phyloP scores from a whole-genome alignment of 2,888 invertebrate species.

The Volucella inanis region DNA sequence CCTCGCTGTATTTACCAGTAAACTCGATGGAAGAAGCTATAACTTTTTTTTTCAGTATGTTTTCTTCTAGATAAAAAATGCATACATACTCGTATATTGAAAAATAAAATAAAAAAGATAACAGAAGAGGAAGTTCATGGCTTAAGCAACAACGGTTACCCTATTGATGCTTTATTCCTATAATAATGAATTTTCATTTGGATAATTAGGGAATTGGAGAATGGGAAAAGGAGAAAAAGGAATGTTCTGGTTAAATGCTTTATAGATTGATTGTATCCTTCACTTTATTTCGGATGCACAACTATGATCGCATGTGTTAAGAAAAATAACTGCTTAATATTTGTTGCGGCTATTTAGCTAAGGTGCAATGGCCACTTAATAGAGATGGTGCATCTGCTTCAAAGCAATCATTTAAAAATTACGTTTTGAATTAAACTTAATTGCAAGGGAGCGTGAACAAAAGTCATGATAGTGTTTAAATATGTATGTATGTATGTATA shows the following conservation, averaged over 20 bases:
- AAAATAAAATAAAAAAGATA: constrained; percentile 40
- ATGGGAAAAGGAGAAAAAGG: too few relatives aligned
- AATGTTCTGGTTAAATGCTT: constrained; percentile 7
- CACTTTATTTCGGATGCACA: constrained; percentile 12
- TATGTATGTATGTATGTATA: too few relatives aligned
- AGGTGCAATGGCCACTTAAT: constrained; percentile 48
- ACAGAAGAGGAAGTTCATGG: constrained; percentile 4
- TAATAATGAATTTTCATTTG: constrained; percentile 29
- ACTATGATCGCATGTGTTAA: constrained; percentile 23
- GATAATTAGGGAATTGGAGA: not conserved
- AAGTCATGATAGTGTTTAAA: not conserved
- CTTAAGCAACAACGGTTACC: not conserved
- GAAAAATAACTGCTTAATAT: constrained; percentile 9
- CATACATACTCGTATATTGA: not conserved
- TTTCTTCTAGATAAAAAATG: constrained; percentile 7
- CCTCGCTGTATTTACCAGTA: not conserved
- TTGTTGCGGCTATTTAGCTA: constrained; percentile 14
- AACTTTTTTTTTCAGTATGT: constrained; percentile 6
- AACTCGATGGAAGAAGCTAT: constrained; percentile 7
- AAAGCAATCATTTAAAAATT: not conserved
- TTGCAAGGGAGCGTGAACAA: not conserved
- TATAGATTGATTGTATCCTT: constrained; percentile 4
- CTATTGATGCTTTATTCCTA: constrained; percentile 4
- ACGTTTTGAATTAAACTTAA: not conserved
- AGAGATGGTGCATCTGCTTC: constrained; percentile 24